Conservation (phyloP, 2,888 invertebrate genomes). For the Anarsia innoxiella region DNA sequence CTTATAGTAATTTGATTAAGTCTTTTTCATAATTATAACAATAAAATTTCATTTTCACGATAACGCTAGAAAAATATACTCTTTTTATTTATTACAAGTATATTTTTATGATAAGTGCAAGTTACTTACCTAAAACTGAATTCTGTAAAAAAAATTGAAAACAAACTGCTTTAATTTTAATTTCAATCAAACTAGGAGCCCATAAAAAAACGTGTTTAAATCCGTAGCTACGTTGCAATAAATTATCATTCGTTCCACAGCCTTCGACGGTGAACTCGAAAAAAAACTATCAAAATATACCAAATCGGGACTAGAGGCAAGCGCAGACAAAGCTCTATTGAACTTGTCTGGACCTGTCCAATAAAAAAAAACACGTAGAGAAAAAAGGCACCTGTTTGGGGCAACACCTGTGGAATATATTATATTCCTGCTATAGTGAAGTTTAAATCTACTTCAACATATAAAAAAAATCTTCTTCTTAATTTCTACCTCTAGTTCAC, state of each 20-base stretch:
- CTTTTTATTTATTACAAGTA: no score
- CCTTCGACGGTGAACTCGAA: slow-evolving; percentile 21
- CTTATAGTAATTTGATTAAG: no score
- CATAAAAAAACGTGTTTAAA: slow-evolving; percentile 25
- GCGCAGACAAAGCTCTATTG: slow-evolving; percentile 53
- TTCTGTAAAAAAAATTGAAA: no score
- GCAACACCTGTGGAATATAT: slow-evolving; percentile 63
- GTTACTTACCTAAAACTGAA: no score
- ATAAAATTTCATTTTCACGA: no score
- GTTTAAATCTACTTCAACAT: neutral
- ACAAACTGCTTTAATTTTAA: slow-evolving; percentile 19
- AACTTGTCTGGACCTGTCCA: slow-evolving; percentile 61
- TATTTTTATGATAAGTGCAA: no score
- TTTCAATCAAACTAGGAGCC: slow-evolving; percentile 18
- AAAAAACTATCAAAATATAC: slow-evolving; percentile 40
- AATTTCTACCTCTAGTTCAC: no score
- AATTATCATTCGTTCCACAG: slow-evolving; percentile 48
- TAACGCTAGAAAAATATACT: no score
- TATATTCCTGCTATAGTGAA: slow-evolving; percentile 25
- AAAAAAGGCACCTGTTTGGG: slow-evolving; percentile 53
- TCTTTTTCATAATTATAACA: no score
- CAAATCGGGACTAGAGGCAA: slow-evolving; percentile 47
- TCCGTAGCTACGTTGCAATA: slow-evolving; percentile 46
- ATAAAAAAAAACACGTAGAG: slow-evolving; percentile 26
- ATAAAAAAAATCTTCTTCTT: neutral